A percentile compares a stretch with the other conserved stretches of the same genome.
These are phyloP conservation scores for Drosophila sulfurigaster DNA, from an alignment of 1,140 invertebrate species.

Conservation along the genomic window DNA sequence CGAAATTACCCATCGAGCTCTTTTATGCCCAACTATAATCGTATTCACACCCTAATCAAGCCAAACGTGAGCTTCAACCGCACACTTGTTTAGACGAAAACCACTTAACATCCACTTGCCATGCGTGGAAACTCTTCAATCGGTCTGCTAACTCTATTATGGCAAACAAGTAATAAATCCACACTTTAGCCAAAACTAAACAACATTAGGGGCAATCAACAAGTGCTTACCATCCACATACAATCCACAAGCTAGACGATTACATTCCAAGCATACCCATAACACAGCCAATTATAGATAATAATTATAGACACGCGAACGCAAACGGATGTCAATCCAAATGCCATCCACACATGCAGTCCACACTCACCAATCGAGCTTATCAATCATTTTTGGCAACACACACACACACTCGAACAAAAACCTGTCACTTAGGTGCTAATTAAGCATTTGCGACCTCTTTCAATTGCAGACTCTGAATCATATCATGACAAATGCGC, in stretches of 20 bases:
- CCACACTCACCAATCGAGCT: background rate
- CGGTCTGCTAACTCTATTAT: slow-evolving; percentile 3
- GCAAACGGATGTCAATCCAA: slow-evolving; percentile 1
- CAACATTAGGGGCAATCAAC: background rate
- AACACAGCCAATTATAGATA: background rate
- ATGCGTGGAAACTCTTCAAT: background rate
- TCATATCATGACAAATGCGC: slow-evolving; percentile 24
- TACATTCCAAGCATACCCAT: background rate
- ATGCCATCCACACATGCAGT: slow-evolving; percentile 1
- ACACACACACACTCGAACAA: background rate
- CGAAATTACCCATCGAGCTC: background rate
- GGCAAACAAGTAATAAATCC: background rate
- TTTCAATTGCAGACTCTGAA: slow-evolving; percentile 40
- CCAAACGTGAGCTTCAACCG: background rate
- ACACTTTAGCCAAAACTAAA: background rate
- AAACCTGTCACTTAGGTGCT: slow-evolving; percentile 33
- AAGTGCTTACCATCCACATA: slow-evolving; percentile 4
- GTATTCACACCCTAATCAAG: slow-evolving; percentile 3
- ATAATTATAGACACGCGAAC: slow-evolving; percentile 9
- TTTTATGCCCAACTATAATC: background rate
- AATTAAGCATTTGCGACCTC: slow-evolving; percentile 20
- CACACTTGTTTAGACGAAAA: background rate
- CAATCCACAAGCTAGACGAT: background rate
- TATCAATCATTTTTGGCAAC: slow-evolving; percentile 18
- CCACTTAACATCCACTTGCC: background rate